Evolutionary conservation across 2,888 invertebrate species (phyloP), one percentile per base, ranked within the genome.

Genomic region (Bursaphelenchus okinawaensis): DNA sequence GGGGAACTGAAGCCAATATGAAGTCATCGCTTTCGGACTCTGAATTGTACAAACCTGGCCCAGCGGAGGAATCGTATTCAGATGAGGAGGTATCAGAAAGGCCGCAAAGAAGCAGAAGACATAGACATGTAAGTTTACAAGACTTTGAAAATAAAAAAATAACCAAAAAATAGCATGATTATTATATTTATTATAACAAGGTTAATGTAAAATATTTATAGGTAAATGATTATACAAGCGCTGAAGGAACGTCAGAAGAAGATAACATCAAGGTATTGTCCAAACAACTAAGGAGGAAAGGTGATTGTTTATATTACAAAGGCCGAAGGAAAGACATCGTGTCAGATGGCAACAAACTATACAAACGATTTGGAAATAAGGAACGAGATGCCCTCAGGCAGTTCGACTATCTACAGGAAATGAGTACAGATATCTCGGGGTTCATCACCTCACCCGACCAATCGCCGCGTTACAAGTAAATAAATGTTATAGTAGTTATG

Each of bases 341-440:
- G n/a, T 40, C 40, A 12, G 40, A 40, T 40, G 40, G 40, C 12
- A 54, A 61, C 51, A 63, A 40, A 8, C 28, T 27, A 20, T 63
- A 26, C 58, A 26, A 52, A 20, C 26, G 59, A 19, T 63, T 60
- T 31, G 63, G 63, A 19, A 28, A 20, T n/a, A 68, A 67, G 26
- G 75, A 75, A 52, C 66, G 71, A 7, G 52, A 60, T 0, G 75
- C 75, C 6, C 40, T 75, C 52, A 69, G 70, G 1, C 70, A 73
- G 52, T 71, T 75, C 62, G 73, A 75, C 55, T 75, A 73, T 55
- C 70, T 75, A 9, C 69, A 73, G 27, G 74, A 75, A 28, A 66
- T 75, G 69, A 73, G 72, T 27, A 74, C 74, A 2, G 75, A 75
- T 59, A 70, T 71, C 7, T 70, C 71, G 51, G 73, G 74, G 8